Conservation (phyloP, 2,797 vertebrate genomes). For the Nyctalus aviator region DNA sequence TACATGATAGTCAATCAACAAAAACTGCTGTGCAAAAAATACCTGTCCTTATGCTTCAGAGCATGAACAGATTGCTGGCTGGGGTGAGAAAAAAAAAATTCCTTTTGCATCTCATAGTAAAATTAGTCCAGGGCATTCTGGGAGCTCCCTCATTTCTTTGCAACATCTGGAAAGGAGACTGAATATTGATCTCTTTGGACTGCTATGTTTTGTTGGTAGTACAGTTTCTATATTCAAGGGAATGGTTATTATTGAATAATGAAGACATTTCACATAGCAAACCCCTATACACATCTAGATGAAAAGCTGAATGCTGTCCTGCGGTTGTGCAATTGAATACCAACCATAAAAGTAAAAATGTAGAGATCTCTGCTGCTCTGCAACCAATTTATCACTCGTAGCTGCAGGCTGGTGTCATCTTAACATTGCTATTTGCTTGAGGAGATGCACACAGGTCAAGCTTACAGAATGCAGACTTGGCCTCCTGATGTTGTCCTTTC, state of each 20-base stretch:
- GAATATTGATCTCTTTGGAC: conserved; percentile 67
- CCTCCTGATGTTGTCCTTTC: not conserved
- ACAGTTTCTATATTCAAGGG: conserved; percentile 63
- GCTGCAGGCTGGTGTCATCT: not conserved
- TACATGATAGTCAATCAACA: not conserved
- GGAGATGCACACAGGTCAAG: not conserved
- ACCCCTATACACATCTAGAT: conserved; percentile 36
- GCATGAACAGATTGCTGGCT: conserved; percentile 42
- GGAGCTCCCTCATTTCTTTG: conserved; percentile 67
- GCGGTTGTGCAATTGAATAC: not conserved
- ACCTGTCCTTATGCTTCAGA: conserved; percentile 29
- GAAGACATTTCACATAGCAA: conserved; percentile 65
- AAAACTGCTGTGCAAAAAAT: conserved; percentile 9
- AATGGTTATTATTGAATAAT: conserved; percentile 72
- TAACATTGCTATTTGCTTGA: not conserved
- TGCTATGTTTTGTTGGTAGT: conserved; percentile 52
- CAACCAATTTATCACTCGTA: not conserved
- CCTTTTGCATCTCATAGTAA: conserved; percentile 16
- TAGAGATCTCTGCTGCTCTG: not conserved
- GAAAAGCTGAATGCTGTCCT: conserved; percentile 37
- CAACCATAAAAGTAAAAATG: conserved; percentile 47
- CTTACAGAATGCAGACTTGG: not conserved
- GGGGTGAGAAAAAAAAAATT: not conserved
- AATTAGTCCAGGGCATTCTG: conserved; percentile 58
- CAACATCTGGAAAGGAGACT: conserved; percentile 65